Percentiles rank a stretch among this genome's conserved stretches.
These are phyloP conservation scores for Sylvilagus bachmani DNA, from an alignment of 2,113 vertebrate species.

Conservation along the genomic window DNA sequence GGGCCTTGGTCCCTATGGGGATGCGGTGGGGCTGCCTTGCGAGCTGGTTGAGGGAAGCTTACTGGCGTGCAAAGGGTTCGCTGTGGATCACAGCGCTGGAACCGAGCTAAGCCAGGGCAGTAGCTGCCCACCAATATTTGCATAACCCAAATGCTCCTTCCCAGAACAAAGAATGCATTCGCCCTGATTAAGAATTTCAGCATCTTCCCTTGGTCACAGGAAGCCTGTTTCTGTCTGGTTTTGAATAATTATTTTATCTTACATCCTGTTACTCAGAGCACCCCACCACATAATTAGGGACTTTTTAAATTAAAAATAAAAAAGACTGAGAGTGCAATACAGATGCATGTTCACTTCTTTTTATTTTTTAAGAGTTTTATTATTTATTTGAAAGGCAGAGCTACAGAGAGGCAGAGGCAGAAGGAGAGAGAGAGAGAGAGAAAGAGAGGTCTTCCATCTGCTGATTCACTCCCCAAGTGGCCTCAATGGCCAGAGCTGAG, in stretches of 20 bases:
- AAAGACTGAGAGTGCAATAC: background rate
- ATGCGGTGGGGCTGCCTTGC: background rate
- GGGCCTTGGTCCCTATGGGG: background rate
- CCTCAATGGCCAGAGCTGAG: no score
- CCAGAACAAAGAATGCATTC: background rate
- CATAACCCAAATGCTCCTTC: background rate
- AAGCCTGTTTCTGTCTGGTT: slow-evolving; percentile 18
- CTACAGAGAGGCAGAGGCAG: no score
- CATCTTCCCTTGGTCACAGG: slow-evolving; percentile 19
- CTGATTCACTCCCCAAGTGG: no score
- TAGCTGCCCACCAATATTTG: background rate
- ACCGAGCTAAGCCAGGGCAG: background rate
- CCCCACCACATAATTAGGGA: background rate
- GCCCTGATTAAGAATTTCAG: background rate
- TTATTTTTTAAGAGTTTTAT: no score
- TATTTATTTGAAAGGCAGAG: no score
- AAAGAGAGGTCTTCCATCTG: no score
- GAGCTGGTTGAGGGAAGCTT: background rate
- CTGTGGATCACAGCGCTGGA: background rate
- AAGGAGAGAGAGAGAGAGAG: no score
- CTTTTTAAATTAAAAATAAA: background rate
- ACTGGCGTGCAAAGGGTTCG: background rate
- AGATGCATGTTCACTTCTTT: background rate
- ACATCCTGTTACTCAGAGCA: slow-evolving; percentile 40
- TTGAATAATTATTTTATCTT: slow-evolving; percentile 12